phyloP scores from a whole-genome alignment of 2,888 invertebrate genomes.

The Nematopogon swammerdamellus region DNA sequence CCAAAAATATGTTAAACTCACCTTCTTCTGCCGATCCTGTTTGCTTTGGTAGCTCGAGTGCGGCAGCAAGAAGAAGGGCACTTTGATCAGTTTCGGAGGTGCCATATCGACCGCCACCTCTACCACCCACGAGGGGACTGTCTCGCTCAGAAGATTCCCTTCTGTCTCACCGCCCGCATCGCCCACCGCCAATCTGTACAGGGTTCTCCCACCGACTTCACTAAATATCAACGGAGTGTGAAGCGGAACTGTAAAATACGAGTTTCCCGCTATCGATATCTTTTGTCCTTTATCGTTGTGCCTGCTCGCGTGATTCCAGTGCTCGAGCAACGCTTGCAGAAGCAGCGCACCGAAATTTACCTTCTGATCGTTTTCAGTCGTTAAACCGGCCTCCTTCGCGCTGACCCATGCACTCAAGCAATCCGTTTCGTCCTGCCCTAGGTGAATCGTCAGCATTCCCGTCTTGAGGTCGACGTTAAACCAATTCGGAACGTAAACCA shows the following conservation, averaged over 20 bases:
- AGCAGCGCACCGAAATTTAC: conserved; percentile 95
- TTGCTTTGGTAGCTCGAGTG: conserved; percentile 74
- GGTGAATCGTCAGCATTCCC: conserved; percentile 95
- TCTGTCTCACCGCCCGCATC: conserved; percentile 96
- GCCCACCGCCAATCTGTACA: conserved; percentile 82
- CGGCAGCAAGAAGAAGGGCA: conserved; percentile 95
- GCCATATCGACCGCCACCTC: conserved; percentile 93
- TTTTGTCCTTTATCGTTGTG: conserved; percentile 68
- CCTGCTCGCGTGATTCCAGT: conserved; percentile 80
- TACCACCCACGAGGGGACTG: conserved; percentile 93
- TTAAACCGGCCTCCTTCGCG: conserved; percentile 89
- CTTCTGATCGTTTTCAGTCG: conserved; percentile 76
- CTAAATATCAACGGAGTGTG: conserved; percentile 98
- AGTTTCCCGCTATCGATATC: conserved; percentile 67
- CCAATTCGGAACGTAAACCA: conserved; percentile 98
- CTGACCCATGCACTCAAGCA: conserved; percentile 99
- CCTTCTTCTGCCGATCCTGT: conserved; percentile 77
- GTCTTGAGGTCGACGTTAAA: conserved; percentile 98
- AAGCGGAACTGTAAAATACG: conserved; percentile 86
- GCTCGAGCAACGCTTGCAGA: conserved; percentile 90
- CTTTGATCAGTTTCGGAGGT: conserved; percentile 92
- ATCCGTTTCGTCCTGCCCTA: conserved; percentile 96
- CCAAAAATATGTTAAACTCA: too few relatives aligned
- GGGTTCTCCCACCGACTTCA: conserved; percentile 92
- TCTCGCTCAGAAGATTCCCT: conserved; percentile 85